Conservation (phyloP, 2,113 vertebrate species). For the Passer domesticus region DNA sequence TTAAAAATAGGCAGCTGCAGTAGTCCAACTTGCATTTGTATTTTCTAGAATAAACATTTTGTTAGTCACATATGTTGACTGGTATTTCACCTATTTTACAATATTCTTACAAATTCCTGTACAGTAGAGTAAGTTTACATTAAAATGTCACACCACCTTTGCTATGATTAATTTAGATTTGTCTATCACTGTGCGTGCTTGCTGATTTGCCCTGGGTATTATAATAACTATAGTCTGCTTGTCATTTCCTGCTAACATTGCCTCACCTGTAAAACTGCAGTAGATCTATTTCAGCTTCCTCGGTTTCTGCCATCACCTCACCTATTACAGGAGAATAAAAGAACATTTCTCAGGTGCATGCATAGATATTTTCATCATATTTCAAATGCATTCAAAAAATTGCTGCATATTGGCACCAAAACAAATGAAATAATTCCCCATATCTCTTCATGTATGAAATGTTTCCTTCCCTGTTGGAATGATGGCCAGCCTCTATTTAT, state of each 20-base stretch:
- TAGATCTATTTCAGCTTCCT: slow-evolving; percentile 55
- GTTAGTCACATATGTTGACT: not conserved
- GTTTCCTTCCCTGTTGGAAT: slow-evolving; percentile 19
- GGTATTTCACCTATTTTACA: slow-evolving; percentile 31
- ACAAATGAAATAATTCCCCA: slow-evolving; percentile 31
- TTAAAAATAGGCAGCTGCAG: slow-evolving; percentile 7
- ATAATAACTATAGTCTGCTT: slow-evolving; percentile 73
- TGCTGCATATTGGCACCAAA: slow-evolving; percentile 26
- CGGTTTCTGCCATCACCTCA: slow-evolving; percentile 33
- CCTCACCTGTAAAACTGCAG: slow-evolving; percentile 72
- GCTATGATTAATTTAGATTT: slow-evolving; percentile 77
- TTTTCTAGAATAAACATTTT: slow-evolving; percentile 49
- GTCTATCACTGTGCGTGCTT: slow-evolving; percentile 72
- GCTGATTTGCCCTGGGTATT: slow-evolving; percentile 77
- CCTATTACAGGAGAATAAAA: slow-evolving; percentile 61
- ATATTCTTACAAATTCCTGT: slow-evolving; percentile 46
- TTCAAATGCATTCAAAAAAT: slow-evolving; percentile 39
- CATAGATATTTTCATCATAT: slow-evolving; percentile 53
- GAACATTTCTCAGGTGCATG: slow-evolving; percentile 46
- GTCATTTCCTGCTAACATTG: slow-evolving; percentile 65
- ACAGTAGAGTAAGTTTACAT: slow-evolving; percentile 59
- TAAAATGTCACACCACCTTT: slow-evolving; percentile 70
- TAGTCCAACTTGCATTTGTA: slow-evolving; percentile 5
- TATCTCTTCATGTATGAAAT: not conserved
- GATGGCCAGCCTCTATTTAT: not conserved